Conservation (phyloP, 1,140 invertebrate genomes). For the Theocolax elegans region DNA sequence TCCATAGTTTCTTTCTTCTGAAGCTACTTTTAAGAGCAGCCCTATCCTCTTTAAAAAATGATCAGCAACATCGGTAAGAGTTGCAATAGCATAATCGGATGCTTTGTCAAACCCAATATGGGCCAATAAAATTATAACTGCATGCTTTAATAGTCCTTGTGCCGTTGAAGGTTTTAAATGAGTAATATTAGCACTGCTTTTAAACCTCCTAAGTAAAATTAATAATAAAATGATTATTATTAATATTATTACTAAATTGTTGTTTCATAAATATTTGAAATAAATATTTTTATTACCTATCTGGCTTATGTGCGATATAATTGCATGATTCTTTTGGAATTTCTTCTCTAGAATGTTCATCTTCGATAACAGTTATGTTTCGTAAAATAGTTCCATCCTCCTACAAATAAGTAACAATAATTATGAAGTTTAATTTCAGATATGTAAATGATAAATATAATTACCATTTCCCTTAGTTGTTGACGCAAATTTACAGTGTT, state of each 20-base stretch:
- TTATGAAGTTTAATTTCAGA: conserved; percentile 26
- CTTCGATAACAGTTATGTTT: conserved; percentile 54
- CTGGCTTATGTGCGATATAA: conserved; percentile 43
- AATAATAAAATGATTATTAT: neutral
- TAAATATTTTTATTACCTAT: conserved; percentile 46
- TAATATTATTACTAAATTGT: neutral
- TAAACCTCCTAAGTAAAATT: conserved; percentile 45
- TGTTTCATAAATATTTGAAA: neutral
- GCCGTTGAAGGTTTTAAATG: conserved; percentile 56
- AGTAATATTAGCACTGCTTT: conserved; percentile 45
- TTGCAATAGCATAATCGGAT: conserved; percentile 69
- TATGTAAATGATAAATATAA: conserved; percentile 20
- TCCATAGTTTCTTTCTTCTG: conserved; percentile 66
- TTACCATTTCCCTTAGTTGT: conserved; percentile 60
- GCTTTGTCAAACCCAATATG: conserved; percentile 67
- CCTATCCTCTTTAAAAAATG: conserved; percentile 70
- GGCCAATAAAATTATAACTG: conserved; percentile 61
- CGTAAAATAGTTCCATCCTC: conserved; percentile 56
- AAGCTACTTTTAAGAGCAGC: conserved; percentile 66
- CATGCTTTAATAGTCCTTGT: conserved; percentile 58
- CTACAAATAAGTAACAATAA: conserved; percentile 42
- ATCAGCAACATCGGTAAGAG: conserved; percentile 68
- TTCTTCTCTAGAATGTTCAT: conserved; percentile 44
- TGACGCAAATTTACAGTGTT: conserved; percentile 62
- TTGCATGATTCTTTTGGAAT: conserved; percentile 46